Conservation (phyloP, 2,797 vertebrate species). For the Aldrovandia affinis region DNA sequence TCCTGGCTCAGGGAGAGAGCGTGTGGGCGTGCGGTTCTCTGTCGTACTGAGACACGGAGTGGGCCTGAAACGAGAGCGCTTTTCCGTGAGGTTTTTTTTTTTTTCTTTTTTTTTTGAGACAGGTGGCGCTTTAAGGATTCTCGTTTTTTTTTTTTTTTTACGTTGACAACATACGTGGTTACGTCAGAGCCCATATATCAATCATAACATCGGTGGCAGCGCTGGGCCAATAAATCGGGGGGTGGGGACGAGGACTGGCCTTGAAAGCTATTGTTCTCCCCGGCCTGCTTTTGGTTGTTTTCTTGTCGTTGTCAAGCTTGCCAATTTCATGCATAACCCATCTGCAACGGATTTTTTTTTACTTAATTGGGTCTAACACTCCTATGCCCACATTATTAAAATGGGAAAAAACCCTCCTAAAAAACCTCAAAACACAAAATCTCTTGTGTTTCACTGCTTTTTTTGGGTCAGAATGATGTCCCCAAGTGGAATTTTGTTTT, state of each 20-base stretch:
- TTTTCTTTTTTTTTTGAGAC: constrained; percentile 29
- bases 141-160: constrained; percentile 72
- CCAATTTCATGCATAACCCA: background rate
- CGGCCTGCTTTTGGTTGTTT: constrained; percentile 35
- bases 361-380: constrained; percentile 10
- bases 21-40: constrained; percentile 11
- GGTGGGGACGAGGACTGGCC: background rate
- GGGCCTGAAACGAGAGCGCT: constrained; percentile 75
- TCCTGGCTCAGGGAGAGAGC: constrained; percentile 10
- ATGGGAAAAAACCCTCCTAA: background rate
- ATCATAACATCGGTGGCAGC: background rate
- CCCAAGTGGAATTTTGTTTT: constrained; percentile 21
- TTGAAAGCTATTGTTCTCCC: constrained; percentile 41
- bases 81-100: constrained; percentile 49
- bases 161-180: too few relatives aligned
- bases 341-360: background rate
- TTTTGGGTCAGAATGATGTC: constrained; percentile 18
- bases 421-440: too few relatives aligned
- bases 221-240: constrained; percentile 41
- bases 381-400: background rate
- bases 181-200: background rate
- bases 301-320: background rate
- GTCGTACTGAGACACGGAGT: constrained; percentile 68
- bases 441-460: background rate
- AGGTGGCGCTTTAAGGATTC: constrained; percentile 67